Base-by-base conservation (phyloP, 2,797 vertebrate species). In the Urocyon cinereoargenteus region DNA sequence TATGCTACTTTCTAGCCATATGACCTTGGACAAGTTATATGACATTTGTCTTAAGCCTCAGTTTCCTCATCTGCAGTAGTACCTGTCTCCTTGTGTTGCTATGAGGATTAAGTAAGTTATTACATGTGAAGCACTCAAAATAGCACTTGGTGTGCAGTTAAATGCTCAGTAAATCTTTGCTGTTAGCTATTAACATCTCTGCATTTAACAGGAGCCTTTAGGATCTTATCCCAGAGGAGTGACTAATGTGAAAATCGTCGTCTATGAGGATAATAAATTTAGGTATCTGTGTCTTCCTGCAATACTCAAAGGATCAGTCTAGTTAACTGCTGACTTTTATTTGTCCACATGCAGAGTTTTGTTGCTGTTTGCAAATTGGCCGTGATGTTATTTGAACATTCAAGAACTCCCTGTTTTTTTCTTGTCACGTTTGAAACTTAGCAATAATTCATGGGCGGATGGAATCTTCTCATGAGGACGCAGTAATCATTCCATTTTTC, bases 111-210 rank as follows among this genome's bases (percentile, higher is more conserved):
- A 96, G 77, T 91, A 92, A 91, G 36, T 91, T 93, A 92, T 77
- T 95, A 81, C 59, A 96, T 92, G 26, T 70, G 85, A 96, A 90
- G 28, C 53, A 84, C 53, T 96, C 96, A 91, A 97, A 97, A 89
- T 94, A 75, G 55, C 53, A 24, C 62, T 97, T 96, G 36, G 16
- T 28, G 1, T 84, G 5, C 64, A 78, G 53, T 92, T 96, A 93
- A 90, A 66, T 96, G 21, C 53, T 89, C 53, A 55, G 53, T 92
- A 97, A 96, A 45, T 90, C 95, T 97, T 97, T 89, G 83, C 62
- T 89, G 31, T 96, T 96, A 90, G 51, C 95, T 96, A 66, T 90
- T 92, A 95, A 84, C 16, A 1, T 90, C 90, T 87, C 75, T 93
- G 64, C 45, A 92, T 95, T 96, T 95, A 95, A 94, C 45, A 78